Evolutionary conservation across 2,113 vertebrate species (phyloP).

Genomic region (Anoplopoma fimbria): DNA sequence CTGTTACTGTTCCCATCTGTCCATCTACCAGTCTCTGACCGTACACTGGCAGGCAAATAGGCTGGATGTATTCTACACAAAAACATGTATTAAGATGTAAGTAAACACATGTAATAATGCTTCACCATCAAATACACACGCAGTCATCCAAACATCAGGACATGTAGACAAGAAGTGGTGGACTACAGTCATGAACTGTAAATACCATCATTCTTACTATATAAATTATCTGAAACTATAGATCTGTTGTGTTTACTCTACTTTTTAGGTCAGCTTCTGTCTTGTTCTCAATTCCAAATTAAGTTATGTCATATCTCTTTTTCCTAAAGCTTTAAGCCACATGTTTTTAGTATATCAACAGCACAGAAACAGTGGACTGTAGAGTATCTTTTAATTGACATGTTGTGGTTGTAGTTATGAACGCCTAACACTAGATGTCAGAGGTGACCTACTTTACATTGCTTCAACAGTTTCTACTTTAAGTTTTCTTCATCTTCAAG

Average conservation of each 20-base stretch:
- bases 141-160: neutral
- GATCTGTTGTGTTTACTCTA: neutral
- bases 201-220: neutral
- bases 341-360: neutral
- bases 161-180: neutral
- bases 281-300: neutral
- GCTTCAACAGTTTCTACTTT: neutral
- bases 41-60: constrained; percentile 88
- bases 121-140: neutral
- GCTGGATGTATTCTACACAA: constrained; percentile 89
- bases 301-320: neutral
- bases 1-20: constrained; percentile 90
- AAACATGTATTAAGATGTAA: neutral
- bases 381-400: neutral
- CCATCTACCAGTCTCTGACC: constrained; percentile 88
- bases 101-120: neutral
- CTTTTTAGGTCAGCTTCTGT: neutral
- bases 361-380: neutral
- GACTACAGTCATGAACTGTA: neutral
- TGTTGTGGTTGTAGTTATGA: constrained; percentile 25
- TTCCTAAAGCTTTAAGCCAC: neutral
- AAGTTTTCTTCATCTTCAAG: neutral
- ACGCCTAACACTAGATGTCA: constrained; percentile 66
- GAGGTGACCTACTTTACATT: neutral
- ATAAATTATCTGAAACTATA: neutral